Conservation (phyloP, 2,113 vertebrate species). For the Ailurus styani region DNA sequence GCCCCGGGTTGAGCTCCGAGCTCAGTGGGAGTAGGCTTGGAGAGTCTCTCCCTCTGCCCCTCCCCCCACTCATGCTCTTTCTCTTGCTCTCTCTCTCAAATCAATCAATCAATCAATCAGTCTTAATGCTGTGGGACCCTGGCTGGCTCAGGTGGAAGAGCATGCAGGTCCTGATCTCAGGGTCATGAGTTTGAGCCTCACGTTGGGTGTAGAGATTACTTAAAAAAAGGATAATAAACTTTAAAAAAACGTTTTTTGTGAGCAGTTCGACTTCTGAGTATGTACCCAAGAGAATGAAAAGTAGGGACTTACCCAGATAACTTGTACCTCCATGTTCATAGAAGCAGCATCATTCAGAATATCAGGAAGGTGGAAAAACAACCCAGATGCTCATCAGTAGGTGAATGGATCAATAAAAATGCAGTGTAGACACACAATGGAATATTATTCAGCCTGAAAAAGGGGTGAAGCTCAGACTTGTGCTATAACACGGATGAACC, state of each 20-base stretch:
- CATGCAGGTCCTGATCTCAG: not conserved
- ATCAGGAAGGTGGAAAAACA: not conserved
- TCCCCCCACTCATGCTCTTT: too few species aligned
- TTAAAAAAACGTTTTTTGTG: not conserved
- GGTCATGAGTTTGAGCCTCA: not conserved
- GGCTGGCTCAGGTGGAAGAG: not conserved
- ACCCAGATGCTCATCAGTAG: not conserved
- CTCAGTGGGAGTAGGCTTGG: too few species aligned
- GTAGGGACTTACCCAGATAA: not conserved
- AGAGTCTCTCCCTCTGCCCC: too few species aligned
- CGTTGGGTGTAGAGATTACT: not conserved
- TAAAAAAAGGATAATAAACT: not conserved
- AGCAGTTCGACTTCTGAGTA: not conserved
- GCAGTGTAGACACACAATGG: not conserved
- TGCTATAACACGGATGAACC: not conserved
- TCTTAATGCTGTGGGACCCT: not conserved
- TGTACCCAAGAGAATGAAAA: not conserved
- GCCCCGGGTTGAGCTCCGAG: too few species aligned
- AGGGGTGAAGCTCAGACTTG: not conserved
- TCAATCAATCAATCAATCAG: too few species aligned
- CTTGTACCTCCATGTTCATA: not conserved
- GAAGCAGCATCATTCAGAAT: not conserved
- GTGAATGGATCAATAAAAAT: not conserved
- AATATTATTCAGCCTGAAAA: constrained; percentile 13
- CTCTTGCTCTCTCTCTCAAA: too few species aligned